A percentile compares a stretch with the other conserved stretches of the same genome.
Conservation (phyloP, 2,888 invertebrate genomes). For the Tipula confusa region DNA sequence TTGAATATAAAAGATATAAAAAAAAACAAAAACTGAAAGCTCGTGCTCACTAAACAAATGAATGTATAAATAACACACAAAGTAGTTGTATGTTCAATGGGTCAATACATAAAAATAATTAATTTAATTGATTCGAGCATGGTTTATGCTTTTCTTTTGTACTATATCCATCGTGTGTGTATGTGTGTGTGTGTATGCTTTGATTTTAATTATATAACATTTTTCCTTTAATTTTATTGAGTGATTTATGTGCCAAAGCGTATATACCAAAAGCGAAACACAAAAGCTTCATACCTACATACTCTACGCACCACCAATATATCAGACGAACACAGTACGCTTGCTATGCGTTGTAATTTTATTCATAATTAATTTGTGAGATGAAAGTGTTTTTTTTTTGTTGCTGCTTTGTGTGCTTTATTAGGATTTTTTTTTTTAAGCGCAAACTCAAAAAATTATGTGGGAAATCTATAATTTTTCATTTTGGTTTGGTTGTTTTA, state of each 20-base stretch:
- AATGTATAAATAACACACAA: neutral
- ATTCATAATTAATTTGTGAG: conserved; percentile 14
- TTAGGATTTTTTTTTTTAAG: neutral
- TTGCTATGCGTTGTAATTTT: neutral
- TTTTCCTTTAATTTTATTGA: neutral
- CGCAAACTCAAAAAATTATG: neutral
- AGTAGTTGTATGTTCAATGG: neutral
- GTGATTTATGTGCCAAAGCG: neutral
- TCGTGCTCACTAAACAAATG: neutral
- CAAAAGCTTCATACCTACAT: neutral
- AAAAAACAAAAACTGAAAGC: neutral
- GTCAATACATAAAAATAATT: conserved; percentile 15
- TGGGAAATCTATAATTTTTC: neutral
- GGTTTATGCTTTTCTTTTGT: neutral
- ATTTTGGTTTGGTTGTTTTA: neutral
- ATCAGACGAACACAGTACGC: neutral
- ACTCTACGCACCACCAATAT: neutral
- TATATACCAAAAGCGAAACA: neutral
- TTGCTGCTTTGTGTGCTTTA: neutral
- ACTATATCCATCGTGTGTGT: neutral
- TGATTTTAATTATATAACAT: conserved; percentile 12
- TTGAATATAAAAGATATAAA: neutral
- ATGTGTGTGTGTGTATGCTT: neutral
- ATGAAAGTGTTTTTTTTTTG: neutral
- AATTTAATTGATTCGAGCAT: neutral